Base-by-base conservation (phyloP, 2,113 vertebrate species). In the Poecile atricapillus region DNA sequence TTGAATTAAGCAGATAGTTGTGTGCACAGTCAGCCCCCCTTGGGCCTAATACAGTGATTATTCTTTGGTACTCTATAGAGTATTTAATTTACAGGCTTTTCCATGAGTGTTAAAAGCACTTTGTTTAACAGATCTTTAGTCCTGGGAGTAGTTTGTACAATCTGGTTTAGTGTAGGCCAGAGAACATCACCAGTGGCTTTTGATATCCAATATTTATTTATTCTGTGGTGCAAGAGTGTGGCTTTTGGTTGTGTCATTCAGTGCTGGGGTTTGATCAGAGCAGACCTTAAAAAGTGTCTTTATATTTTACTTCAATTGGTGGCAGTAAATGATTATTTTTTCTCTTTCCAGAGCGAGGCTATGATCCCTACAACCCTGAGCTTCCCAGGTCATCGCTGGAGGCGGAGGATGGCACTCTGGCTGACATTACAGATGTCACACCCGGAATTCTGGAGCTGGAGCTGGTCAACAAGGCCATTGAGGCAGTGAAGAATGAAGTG, bases 321-420 rank as follows among this genome's bases (percentile, higher is more conserved):
- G 44, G 5, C 14, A 46, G 44, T 70, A 76, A 90, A 13, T 67
- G 7, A 3, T 11, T 64, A 15, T 25, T 24, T 16, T 77, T 27
- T 17, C 62, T 81, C 31, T 74, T 58, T 47, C 0, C 97, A 99
- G 99, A 99, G 15, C 98, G 98, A 62, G 98, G 98, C 30, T 99
- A 99, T 89, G 99, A 99, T 92, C 99, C 99, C 2, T 99, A 98
- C 96, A 99, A 99, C 68, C 99, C 99, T 0, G 99, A 99, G 79
- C 98, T 99, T 19, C 98, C 98, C 16, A 98, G 97, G 70, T 96
- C 97, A 8, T 95, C 97, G 0, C 90, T 91, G n/a, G 97, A 98
- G 90, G 97, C 89, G 41, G 98, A 98, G 59, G 97, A 99, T 63
- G 97, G 95, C 0, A 1, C 56, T 7, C 88, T 97, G 89, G 69